Percentiles rank a stretch among this genome's conserved stretches.
These are phyloP conservation scores for Caenorhabditis afra DNA, from an alignment of 2,888 invertebrate genomes.

Conservation along the genomic window DNA sequence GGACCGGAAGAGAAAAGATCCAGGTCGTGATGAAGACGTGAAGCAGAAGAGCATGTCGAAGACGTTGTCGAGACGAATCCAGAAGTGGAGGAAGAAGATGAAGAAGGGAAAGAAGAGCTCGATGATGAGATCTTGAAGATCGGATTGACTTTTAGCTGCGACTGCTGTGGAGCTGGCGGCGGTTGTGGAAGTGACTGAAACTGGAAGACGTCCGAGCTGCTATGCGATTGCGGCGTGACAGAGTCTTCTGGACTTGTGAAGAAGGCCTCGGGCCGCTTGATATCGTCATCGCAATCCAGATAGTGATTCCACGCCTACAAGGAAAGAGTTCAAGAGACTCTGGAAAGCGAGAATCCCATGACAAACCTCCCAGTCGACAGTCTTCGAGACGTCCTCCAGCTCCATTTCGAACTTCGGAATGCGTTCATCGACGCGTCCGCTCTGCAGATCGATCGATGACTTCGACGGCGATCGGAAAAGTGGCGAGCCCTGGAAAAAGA, in stretches of 20 bases:
- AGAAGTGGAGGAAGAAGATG: slow-evolving; percentile 22
- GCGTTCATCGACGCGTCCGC: no score
- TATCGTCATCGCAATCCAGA: slow-evolving; percentile 46
- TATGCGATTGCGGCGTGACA: slow-evolving; percentile 7
- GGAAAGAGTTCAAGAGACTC: neutral
- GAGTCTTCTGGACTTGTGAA: slow-evolving; percentile 36
- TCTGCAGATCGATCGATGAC: slow-evolving; percentile 20
- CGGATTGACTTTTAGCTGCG: neutral
- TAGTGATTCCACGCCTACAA: slow-evolving; percentile 57
- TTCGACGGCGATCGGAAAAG: slow-evolving; percentile 42
- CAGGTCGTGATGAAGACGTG: slow-evolving; percentile 3
- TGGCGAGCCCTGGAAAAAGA: slow-evolving; percentile 33
- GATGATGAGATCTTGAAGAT: neutral
- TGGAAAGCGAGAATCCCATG: no score
- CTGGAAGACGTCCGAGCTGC: slow-evolving; percentile 16
- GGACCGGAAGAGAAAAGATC: slow-evolving; percentile 46
- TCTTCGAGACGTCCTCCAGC: slow-evolving; percentile 40
- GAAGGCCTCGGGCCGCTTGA: slow-evolving; percentile 43
- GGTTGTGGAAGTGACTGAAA: slow-evolving; percentile 6
- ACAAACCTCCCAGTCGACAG: slow-evolving; percentile 54
- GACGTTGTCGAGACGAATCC: slow-evolving; percentile 16
- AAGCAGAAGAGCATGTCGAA: neutral
- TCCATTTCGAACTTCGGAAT: slow-evolving; percentile 48
- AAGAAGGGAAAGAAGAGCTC: slow-evolving; percentile 1
- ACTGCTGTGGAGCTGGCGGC: neutral